Conservation (phyloP, 1,140 invertebrate species). For the Alviniconcha marisindica region DNA sequence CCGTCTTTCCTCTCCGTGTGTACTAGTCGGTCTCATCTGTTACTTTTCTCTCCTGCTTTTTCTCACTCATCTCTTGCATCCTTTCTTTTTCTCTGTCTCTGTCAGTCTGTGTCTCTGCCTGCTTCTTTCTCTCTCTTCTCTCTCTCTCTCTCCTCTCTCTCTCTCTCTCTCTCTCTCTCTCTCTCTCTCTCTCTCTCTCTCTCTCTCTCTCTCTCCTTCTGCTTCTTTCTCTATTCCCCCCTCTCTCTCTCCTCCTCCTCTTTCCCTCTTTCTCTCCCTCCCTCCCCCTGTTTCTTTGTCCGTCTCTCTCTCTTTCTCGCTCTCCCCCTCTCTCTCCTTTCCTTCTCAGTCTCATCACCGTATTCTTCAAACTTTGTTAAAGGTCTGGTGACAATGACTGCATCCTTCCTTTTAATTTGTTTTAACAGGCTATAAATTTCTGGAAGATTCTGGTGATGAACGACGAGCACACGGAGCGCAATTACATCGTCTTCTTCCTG, state of each 20-base stretch:
- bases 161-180: not conserved
- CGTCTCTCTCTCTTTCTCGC: too few species aligned
- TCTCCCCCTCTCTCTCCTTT: too few species aligned
- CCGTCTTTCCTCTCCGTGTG: not conserved
- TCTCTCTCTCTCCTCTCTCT: too few species aligned
- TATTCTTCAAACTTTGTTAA: not conserved
- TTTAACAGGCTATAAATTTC: conserved; percentile 69
- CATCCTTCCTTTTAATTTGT: conserved; percentile 21
- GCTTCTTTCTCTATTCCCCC: too few species aligned
- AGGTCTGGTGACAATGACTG: not conserved
- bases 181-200: not conserved
- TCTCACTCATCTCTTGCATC: too few species aligned
- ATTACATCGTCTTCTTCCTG: conserved; percentile 69
- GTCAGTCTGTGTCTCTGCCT: not conserved
- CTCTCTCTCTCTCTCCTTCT: not conserved
- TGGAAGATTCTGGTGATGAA: conserved; percentile 73
- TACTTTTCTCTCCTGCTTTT: too few species aligned
- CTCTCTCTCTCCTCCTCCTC: not conserved
- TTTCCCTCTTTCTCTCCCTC: too few species aligned
- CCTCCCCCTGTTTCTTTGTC: too few species aligned
- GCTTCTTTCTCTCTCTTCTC: not conserved
- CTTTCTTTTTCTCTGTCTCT: not conserved
- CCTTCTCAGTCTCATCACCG: too few species aligned
- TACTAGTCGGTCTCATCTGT: too few species aligned
- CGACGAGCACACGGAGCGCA: conserved; percentile 74